phyloP scores from a whole-genome alignment of 2,113 vertebrate species.

The Galemys pyrenaicus region DNA sequence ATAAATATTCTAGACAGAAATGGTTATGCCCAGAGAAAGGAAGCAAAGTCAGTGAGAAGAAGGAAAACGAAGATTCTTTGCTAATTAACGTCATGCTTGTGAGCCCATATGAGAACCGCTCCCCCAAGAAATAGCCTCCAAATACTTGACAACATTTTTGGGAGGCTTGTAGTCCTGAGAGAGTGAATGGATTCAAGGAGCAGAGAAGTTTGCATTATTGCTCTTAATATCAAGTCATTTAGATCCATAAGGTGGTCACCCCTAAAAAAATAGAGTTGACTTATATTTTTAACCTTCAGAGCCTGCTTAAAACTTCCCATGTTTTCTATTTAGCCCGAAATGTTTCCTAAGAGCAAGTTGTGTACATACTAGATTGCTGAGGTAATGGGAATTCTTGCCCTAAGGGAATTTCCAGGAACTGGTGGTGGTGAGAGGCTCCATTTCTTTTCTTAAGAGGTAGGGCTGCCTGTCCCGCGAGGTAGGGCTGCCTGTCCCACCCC shows the following conservation, averaged over 20 bases:
- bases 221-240: neutral
- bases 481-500: too few species aligned
- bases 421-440: neutral
- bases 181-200: neutral
- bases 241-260: neutral
- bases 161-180: neutral
- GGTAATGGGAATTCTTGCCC: neutral
- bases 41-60: neutral
- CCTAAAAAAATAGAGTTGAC: constrained; percentile 5
- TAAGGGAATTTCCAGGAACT: neutral
- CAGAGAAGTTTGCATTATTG: neutral
- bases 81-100: neutral
- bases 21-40: neutral
- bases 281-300: constrained; percentile 8
- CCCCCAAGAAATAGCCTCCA: neutral
- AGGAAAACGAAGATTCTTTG: neutral
- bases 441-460: neutral
- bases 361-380: neutral
- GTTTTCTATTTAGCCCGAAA: neutral
- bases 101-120: neutral
- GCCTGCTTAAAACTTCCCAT: neutral
- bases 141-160: neutral
- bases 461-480: neutral
- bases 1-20: neutral
- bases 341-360: neutral